Evolutionary conservation across 2,888 invertebrate species (phyloP).

Genomic region (Eilema depressum): DNA sequence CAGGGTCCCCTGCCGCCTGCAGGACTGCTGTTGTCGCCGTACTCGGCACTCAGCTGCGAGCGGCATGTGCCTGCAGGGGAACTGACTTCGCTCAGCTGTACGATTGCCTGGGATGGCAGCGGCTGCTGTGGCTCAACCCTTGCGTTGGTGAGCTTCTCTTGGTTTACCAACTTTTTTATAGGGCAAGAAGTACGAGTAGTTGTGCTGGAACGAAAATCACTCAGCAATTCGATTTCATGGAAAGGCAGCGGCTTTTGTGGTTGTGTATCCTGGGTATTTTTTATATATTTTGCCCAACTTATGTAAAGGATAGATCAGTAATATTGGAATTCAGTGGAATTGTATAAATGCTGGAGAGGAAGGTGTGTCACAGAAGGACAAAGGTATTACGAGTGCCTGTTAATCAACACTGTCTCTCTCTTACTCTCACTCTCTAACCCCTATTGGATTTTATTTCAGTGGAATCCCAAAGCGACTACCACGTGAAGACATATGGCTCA

Average conservation of each 20-base stretch:
- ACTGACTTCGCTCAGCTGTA: conserved; percentile 94
- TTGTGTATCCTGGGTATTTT: too few relatives aligned
- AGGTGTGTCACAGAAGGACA: too few relatives aligned
- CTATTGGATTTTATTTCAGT: conserved; percentile 84
- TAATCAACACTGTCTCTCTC: not conserved
- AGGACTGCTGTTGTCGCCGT: conserved; percentile 95
- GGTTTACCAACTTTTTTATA: not conserved
- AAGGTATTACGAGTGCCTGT: not conserved
- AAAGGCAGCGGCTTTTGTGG: too few relatives aligned
- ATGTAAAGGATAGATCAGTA: too few relatives aligned
- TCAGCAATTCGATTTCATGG: too few relatives aligned
- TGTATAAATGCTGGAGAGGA: too few relatives aligned
- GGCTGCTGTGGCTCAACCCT: conserved; percentile 96
- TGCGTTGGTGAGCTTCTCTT: conserved; percentile 93
- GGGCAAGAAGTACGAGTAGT: not conserved
- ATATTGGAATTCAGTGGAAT: too few relatives aligned
- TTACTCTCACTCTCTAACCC: not conserved
- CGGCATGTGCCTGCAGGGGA: conserved; percentile 95
- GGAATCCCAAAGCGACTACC: conserved; percentile 96
- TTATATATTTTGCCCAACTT: too few relatives aligned
- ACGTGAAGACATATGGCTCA: conserved; percentile 86
- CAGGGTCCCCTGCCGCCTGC: conserved; percentile 94
- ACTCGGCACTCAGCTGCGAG: conserved; percentile 95
- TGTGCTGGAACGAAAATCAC: too few relatives aligned
- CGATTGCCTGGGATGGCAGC: conserved; percentile 96